These are phyloP conservation scores for Trematocara nigrifrons DNA, from an alignment of 2,113 vertebrate genomes.

Conservation along the genomic window DNA sequence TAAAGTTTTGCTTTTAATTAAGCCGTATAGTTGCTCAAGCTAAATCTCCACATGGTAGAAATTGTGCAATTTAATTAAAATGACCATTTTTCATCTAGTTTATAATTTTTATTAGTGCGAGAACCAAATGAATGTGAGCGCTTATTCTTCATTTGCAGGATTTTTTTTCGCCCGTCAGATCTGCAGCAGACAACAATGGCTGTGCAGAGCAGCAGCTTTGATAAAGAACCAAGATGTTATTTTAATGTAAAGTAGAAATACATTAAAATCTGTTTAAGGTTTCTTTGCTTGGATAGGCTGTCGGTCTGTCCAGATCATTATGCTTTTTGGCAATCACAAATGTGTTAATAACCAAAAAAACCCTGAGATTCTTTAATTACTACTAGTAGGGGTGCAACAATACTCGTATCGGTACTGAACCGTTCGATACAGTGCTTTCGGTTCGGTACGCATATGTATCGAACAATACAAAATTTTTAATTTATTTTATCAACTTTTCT, in stretches of 20 bases:
- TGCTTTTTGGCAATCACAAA: not conserved
- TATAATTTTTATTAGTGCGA: not conserved
- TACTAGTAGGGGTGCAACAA: not conserved
- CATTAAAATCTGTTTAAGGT: not conserved
- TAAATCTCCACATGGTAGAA: not conserved
- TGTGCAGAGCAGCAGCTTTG: not conserved
- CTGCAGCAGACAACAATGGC: not conserved
- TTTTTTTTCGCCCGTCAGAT: not conserved
- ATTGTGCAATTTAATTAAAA: not conserved
- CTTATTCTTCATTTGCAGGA: not conserved
- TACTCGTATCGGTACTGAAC: not conserved
- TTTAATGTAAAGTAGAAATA: not conserved
- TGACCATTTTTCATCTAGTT: not conserved
- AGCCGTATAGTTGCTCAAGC: not conserved
- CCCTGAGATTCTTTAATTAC: accelerated
- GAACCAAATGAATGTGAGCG: not conserved
- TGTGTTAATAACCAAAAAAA: not conserved
- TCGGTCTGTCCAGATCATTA: not conserved
- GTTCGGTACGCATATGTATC: accelerated
- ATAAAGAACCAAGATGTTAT: not conserved
- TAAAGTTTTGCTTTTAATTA: conserved; percentile 1
- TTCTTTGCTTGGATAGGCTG: not conserved
- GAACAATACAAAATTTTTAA: accelerated
- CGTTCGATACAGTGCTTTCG: not conserved
- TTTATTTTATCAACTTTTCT: not conserved